Conservation (phyloP, 2,888 invertebrate species). For the Lithophane leautieri region DNA sequence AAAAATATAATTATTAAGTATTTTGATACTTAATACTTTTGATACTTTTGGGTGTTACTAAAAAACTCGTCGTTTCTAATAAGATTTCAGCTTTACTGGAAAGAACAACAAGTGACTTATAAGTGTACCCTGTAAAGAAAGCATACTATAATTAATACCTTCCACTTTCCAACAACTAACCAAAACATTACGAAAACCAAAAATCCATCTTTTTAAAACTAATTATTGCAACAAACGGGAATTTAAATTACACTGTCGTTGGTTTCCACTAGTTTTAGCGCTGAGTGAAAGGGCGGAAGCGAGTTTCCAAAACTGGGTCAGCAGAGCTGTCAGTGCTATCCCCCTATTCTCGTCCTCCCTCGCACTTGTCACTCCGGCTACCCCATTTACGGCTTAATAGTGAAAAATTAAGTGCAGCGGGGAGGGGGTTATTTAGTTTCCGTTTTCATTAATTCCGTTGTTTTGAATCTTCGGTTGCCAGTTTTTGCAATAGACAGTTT, state of each 20-base stretch:
- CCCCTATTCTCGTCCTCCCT: slow-evolving; percentile 44
- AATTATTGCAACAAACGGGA: slow-evolving; percentile 64
- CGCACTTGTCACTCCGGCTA: slow-evolving; percentile 68
- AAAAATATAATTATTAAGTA: neutral
- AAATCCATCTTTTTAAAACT: slow-evolving; percentile 53
- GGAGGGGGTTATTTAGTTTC: slow-evolving; percentile 45
- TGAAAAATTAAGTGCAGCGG: slow-evolving; percentile 67
- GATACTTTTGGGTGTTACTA: too few species aligned
- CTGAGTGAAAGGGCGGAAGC: slow-evolving; percentile 73
- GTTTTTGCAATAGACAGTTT: slow-evolving; percentile 19
- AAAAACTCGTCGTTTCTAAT: neutral
- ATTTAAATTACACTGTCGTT: slow-evolving; percentile 73
- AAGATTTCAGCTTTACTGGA: neutral
- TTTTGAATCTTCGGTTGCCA: slow-evolving; percentile 23
- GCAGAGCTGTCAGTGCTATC: slow-evolving; percentile 59
- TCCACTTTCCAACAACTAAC: neutral
- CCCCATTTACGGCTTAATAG: slow-evolving; percentile 68
- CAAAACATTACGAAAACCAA: slow-evolving; percentile 16
- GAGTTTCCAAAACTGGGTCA: slow-evolving; percentile 74
- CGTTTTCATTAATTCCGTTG: slow-evolving; percentile 41
- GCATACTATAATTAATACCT: neutral
- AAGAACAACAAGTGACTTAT: neutral
- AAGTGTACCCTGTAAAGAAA: neutral
- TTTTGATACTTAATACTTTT: too few species aligned
- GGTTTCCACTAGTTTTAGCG: slow-evolving; percentile 71